phyloP scores from a whole-genome alignment of 2,113 vertebrate species.

The Corythaixoides concolor region DNA sequence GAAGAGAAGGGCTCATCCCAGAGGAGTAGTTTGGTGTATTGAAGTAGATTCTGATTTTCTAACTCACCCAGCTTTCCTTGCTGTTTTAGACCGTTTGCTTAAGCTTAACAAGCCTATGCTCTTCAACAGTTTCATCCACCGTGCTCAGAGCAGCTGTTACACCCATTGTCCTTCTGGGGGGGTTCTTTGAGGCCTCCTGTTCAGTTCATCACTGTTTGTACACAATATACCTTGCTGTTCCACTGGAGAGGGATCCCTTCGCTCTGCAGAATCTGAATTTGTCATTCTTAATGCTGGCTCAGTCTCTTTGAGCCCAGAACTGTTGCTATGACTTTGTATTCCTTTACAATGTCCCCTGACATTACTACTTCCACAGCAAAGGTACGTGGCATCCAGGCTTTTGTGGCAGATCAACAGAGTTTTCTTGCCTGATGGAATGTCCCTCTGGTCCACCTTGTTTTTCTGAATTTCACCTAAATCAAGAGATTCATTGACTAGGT shows the following conservation, averaged over 20 bases:
- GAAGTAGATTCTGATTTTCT: not conserved
- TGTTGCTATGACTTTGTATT: not conserved
- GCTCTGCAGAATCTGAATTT: not conserved
- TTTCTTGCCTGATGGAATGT: not conserved
- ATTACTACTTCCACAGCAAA: not conserved
- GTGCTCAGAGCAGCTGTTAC: not conserved
- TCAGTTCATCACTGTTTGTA: not conserved
- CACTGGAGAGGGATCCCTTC: not conserved
- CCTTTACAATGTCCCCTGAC: not conserved
- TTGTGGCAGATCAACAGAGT: not conserved
- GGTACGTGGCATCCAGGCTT: not conserved
- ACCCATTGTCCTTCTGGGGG: not conserved
- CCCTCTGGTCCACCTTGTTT: not conserved
- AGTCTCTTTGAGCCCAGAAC: not conserved
- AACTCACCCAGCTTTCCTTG: not conserved
- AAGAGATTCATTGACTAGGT: not conserved
- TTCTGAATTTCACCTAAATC: not conserved
- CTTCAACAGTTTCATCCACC: fast-evolving
- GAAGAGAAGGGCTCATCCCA: not conserved
- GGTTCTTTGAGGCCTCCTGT: not conserved
- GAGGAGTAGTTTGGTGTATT: not conserved
- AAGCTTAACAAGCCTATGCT: not conserved
- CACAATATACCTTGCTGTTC: not conserved
- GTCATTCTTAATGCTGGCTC: not conserved
- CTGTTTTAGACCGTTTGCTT: not conserved